phyloP scores from a whole-genome alignment of 2,113 vertebrate species.

The Thermophis baileyi region DNA sequence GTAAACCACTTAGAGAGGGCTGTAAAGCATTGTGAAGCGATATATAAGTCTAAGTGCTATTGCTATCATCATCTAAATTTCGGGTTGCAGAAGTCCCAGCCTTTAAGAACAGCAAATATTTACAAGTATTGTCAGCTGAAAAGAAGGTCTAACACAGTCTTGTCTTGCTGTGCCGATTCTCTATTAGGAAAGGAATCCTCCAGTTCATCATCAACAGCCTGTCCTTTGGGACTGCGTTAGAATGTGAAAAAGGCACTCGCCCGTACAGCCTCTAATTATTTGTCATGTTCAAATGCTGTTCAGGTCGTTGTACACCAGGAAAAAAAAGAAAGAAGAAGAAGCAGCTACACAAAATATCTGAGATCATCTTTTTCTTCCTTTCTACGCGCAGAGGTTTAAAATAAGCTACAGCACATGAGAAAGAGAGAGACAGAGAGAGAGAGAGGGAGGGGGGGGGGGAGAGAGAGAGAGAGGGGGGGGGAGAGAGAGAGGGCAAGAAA shows the following conservation, averaged over 20 bases:
- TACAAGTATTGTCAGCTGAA: neutral
- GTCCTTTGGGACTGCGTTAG: constrained; percentile 32
- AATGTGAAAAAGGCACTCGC: constrained; percentile 28
- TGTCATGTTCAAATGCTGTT: constrained; percentile 26
- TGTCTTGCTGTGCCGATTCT: constrained; percentile 4
- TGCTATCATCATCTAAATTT: neutral
- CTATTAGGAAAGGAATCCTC: neutral
- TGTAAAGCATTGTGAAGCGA: too few relatives aligned
- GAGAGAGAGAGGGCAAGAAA: neutral
- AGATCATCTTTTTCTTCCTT: constrained; percentile 22
- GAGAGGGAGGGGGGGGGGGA: rapidly evolving
- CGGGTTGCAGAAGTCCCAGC: neutral
- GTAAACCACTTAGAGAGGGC: too few relatives aligned
- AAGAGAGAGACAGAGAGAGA: neutral
- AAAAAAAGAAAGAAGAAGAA: neutral
- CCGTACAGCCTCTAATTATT: constrained; percentile 28
- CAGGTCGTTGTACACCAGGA: constrained; percentile 8
- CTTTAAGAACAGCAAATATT: neutral
- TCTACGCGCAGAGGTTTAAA: constrained; percentile 2
- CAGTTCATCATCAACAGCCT: constrained; percentile 24
- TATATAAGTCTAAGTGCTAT: too few relatives aligned
- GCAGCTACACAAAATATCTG: neutral
- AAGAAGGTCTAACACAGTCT: neutral
- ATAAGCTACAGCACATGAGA: neutral
- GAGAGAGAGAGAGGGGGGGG: rapidly evolving